phyloP scores from a whole-genome alignment of 2,888 invertebrate species.

The Pemphredon lugubris region DNA sequence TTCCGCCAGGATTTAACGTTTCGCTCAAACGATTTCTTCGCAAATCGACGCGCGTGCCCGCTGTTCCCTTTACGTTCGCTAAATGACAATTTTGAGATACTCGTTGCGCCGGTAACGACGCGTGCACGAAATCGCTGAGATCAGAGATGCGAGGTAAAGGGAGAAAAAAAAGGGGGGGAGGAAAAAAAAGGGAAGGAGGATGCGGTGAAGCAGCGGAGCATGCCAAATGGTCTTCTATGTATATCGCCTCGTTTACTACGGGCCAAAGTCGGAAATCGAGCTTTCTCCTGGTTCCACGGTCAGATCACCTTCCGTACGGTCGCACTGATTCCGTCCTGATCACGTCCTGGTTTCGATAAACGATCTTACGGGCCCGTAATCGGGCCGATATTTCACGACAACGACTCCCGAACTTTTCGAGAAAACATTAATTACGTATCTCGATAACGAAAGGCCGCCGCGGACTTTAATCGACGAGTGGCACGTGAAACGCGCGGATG shows the following conservation, averaged over 20 bases:
- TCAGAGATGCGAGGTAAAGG: neutral
- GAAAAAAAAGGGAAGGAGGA: conserved; percentile 33
- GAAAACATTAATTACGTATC: too few species aligned
- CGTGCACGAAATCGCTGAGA: conserved; percentile 25
- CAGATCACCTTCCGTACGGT: conserved; percentile 51
- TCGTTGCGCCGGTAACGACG: conserved; percentile 36
- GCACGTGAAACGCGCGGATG: neutral
- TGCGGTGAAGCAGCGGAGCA: conserved; percentile 54
- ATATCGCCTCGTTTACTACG: conserved; percentile 58
- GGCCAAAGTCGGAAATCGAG: conserved; percentile 58
- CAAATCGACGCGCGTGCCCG: neutral
- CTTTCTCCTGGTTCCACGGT: conserved; percentile 63
- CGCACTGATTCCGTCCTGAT: conserved; percentile 58
- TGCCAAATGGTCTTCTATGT: conserved; percentile 59
- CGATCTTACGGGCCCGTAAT: conserved; percentile 33
- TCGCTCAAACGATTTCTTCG: too few species aligned
- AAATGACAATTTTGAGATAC: conserved; percentile 7
- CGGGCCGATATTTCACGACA: conserved; percentile 9
- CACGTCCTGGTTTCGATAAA: conserved; percentile 58
- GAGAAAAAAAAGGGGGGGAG: conserved; percentile 1
- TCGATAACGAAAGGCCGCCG: too few species aligned
- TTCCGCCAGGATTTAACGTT: too few species aligned
- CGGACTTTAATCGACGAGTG: neutral
- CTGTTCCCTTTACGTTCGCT: neutral
- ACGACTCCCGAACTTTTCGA: too few species aligned